phyloP scores from a whole-genome alignment of 1,140 invertebrate species.

The Notospermus geniculatus region DNA sequence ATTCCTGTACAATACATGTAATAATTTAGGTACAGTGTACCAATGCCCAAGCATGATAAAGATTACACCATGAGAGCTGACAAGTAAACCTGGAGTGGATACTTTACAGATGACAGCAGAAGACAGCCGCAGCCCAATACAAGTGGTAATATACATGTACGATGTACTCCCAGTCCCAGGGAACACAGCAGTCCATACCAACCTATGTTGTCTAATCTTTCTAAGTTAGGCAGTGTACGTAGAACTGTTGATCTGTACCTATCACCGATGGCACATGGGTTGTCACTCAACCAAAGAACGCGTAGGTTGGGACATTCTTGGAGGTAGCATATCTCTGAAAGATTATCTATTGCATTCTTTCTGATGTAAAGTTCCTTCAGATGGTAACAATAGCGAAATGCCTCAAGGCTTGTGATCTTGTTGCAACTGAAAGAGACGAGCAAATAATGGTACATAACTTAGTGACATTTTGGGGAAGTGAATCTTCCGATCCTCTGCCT shows the following conservation, averaged over 20 bases:
- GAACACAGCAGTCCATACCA: slow-evolving; percentile 17
- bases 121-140: no score
- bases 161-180: no score
- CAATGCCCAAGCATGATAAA: no score
- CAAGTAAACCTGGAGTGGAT: no score
- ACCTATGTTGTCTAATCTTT: slow-evolving; percentile 85
- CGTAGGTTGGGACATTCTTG: slow-evolving; percentile 75
- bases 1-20: no score
- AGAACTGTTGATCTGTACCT: slow-evolving; percentile 86
- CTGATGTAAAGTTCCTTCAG: slow-evolving; percentile 88
- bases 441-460: slow-evolving; percentile 5
- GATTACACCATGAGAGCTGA: no score
- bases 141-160: no score
- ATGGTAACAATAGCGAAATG: slow-evolving; percentile 82
- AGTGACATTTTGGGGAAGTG: not conserved
- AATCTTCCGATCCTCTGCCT: not conserved
- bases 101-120: no score
- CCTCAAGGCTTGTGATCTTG: slow-evolving; percentile 76
- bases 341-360: slow-evolving; percentile 84
- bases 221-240: slow-evolving; percentile 78
- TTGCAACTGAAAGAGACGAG: slow-evolving; percentile 76
- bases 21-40: no score
- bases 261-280: slow-evolving; percentile 82
- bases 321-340: slow-evolving; percentile 81
- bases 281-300: slow-evolving; percentile 88